Evolutionary conservation across 2,888 invertebrate species (phyloP).

Genomic region (Cerastoderma edule): DNA sequence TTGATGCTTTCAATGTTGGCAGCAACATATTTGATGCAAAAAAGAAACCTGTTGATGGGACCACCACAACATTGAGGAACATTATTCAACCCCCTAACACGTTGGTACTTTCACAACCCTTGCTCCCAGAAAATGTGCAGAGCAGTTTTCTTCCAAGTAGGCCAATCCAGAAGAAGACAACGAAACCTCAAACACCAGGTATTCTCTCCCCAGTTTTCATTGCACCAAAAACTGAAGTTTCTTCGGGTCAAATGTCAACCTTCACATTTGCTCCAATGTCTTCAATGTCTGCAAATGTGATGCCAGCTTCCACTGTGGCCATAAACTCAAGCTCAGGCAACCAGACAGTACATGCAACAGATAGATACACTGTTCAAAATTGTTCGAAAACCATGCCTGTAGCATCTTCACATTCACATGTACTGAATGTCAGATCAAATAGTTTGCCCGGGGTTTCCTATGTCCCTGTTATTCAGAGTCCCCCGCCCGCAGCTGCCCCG

Average conservation of each 20-base stretch:
- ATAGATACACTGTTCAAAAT: background rate
- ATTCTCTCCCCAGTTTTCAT: slow-evolving; percentile 12
- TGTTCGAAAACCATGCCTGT: background rate
- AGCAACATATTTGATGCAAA: too few species aligned
- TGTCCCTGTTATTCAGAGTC: slow-evolving; percentile 10
- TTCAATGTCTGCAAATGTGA: background rate
- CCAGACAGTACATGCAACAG: background rate
- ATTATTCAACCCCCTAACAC: background rate
- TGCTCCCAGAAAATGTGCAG: too few species aligned
- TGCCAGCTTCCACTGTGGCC: background rate
- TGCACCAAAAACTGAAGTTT: slow-evolving; percentile 13
- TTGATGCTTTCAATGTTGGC: too few species aligned
- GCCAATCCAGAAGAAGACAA: too few species aligned
- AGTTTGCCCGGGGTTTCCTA: slow-evolving; percentile 11
- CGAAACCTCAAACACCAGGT: slow-evolving; percentile 12
- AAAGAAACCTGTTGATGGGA: too few species aligned
- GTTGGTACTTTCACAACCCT: background rate
- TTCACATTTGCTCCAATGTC: too few species aligned
- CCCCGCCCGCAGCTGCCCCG: background rate
- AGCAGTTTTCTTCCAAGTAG: too few species aligned
- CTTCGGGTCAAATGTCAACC: too few species aligned
- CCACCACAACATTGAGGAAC: too few species aligned
- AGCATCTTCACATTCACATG: background rate
- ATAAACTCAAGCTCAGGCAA: background rate
- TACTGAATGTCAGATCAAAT: background rate